Base-by-base conservation (phyloP, 2,113 vertebrate species). In the Perca fluviatilis region DNA sequence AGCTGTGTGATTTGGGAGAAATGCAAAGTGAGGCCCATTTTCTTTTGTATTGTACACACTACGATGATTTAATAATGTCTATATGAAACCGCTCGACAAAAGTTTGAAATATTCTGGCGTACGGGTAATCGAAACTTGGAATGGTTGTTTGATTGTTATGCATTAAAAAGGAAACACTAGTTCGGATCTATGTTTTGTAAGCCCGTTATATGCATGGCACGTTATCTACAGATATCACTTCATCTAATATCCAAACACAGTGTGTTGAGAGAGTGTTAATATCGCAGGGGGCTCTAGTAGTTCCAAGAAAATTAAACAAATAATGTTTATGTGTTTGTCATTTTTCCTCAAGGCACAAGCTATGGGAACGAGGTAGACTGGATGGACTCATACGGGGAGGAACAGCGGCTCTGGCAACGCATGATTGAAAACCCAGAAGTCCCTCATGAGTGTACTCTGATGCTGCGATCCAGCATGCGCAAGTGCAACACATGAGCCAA, bases 331-430 rank as follows among this genome's bases (percentile, higher is more conserved):
- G 40, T 72, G 3, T 68, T 64, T 85, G 21, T 74, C 25, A 63
- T 49, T 40, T 49, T 54, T 33, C 72, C 58, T 79, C 6, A 89
- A 99, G 98, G 98, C 80, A 83, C 95, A 64, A 98, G 98, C 91
- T 96, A 97, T 40, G 97, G 97, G 51, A 97, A 97, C 51, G 95
- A 95, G 11, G 98, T 98, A 15, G 96, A 98, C 89, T 99, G 98
- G 98, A 99, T 98, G 97, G 98, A 99, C 92, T 96, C 98, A 6
- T 96, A 90, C 2, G 98, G 98, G 14, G 98, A 98, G 90, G 98
- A 99, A 61, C 97, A 96, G 88, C 94, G 88, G 36, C 93, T 98
- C 64, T 99, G 98, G 98, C 97, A 97, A 79, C 97, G 93, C 89
- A 99, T 99, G 98, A 95, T 96, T 3, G 96, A 97, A 86, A 97